Evolutionary conservation across 2,113 vertebrate species (phyloP), one percentile per base, ranked within the genome.

Genomic region (Burhinus bistriatus): DNA sequence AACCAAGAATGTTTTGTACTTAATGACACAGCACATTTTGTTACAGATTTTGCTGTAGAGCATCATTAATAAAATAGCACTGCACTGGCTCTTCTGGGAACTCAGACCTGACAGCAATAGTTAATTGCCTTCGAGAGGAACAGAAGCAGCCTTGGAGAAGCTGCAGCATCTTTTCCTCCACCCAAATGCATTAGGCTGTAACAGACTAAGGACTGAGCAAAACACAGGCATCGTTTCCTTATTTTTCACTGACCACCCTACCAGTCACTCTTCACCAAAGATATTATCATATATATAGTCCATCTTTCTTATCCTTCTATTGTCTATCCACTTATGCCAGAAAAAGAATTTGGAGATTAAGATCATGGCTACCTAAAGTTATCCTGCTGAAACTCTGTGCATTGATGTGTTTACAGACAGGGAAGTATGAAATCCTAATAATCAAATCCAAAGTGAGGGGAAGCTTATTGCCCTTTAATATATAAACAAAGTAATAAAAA

Each of bases 61-160:
- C 27, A 85, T 78, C 88, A 94, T 90, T 97, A 97, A 98, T 96
- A 97, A 98, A 96, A 97, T 96, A 90, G 62, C 68, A 76, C 68
- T 89, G 66, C 75, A 77, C 64, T 52, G 81, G 68, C 6, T 30
- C 92, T 97, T 95, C 57, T 91, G 94, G 87, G 96, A 97, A 91
- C 79, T 75, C 61, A 75, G 78, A 79, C 87, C 91, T 92, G 96
- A 88, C 90, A 95, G 79, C 65, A 94, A 84, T 26, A 97, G 87
- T 94, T 97, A 97, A 98, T 96, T 97, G 85, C 80, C 68, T 97
- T 92, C 15, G 29, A 97, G 51, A 95, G 36, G 22, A 96, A 66
- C 75, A 87, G 11, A 49, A 95, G 95, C 20, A 94, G 27, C 68
- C 34, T 95, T 65, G 32, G 65, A 95, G 52, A 92, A 13, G 45